A percentile compares a stretch with the other conserved stretches of the same genome.
These are phyloP conservation scores for Platycercus adscitus DNA, from an alignment of 2,113 vertebrate species.

Conservation along the genomic window DNA sequence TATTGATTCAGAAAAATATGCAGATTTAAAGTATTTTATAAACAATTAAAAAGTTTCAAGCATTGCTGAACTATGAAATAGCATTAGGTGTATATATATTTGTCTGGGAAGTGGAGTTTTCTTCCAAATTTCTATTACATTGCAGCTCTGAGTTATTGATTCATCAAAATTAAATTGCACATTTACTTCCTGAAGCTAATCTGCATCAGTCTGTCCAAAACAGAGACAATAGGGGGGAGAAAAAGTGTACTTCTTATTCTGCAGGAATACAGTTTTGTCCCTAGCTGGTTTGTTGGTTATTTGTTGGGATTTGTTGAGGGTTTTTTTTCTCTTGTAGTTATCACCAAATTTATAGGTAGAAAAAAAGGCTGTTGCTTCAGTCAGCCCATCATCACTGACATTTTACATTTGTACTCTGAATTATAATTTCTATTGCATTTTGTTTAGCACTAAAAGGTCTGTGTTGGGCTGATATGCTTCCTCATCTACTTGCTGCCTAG, in stretches of 20 bases:
- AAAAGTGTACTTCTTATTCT: neutral
- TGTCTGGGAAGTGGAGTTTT: neutral
- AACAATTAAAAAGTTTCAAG: neutral
- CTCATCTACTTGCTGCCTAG: neutral
- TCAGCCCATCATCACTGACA: neutral
- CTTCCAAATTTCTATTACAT: neutral
- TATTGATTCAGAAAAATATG: neutral
- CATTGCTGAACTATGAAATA: neutral
- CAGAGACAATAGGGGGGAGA: neutral
- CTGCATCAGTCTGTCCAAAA: neutral
- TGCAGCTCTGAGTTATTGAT: neutral
- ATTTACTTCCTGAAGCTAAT: neutral
- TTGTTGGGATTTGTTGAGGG: neutral
- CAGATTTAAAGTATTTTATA: neutral
- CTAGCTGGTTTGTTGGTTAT: neutral
- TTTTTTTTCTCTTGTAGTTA: neutral
- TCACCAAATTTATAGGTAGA: neutral
- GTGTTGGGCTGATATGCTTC: neutral
- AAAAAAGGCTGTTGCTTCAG: neutral
- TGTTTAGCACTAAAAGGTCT: neutral
- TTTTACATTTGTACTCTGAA: neutral
- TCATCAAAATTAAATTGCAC: neutral
- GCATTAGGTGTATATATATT: neutral
- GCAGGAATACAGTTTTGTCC: neutral
- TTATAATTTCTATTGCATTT: neutral